These are phyloP conservation scores for Sebastes itinus DNA, from an alignment of 2,797 vertebrate species.

Conservation along the genomic window DNA sequence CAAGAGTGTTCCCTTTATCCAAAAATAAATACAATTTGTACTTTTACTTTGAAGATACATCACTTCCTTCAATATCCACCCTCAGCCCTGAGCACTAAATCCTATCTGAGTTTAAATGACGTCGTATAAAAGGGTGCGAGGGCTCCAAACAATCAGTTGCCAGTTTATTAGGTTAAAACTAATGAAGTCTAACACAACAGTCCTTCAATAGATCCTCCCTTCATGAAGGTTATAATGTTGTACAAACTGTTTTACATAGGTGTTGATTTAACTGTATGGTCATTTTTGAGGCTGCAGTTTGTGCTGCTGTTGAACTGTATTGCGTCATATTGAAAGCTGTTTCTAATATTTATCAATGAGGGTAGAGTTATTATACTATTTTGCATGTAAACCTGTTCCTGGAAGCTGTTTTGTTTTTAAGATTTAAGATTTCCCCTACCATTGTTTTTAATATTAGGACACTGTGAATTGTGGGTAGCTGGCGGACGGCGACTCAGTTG, in stretches of 20 bases:
- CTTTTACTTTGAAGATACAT: background rate
- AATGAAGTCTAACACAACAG: background rate
- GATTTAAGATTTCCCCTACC: background rate
- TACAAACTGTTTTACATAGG: background rate
- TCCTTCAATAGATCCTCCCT: background rate
- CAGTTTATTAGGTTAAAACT: background rate
- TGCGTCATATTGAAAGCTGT: background rate
- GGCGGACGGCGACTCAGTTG: background rate
- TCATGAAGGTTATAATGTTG: background rate
- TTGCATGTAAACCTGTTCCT: background rate
- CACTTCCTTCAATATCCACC: background rate
- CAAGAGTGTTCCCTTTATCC: background rate
- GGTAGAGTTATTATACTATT: background rate
- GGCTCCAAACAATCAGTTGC: background rate
- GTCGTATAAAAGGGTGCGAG: background rate
- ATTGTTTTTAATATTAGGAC: background rate
- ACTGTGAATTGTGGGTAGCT: background rate
- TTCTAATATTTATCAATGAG: background rate
- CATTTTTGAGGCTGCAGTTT: background rate
- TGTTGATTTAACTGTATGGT: background rate
- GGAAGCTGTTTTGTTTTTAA: background rate
- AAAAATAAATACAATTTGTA: background rate
- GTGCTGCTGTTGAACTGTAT: background rate
- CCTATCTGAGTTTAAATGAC: background rate
- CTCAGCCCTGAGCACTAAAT: background rate